A percentile compares a stretch with the other conserved stretches of the same genome.
Evolutionary conservation across 2,888 invertebrate genomes (phyloP).

Genomic region (Pantelozetes paolii): DNA sequence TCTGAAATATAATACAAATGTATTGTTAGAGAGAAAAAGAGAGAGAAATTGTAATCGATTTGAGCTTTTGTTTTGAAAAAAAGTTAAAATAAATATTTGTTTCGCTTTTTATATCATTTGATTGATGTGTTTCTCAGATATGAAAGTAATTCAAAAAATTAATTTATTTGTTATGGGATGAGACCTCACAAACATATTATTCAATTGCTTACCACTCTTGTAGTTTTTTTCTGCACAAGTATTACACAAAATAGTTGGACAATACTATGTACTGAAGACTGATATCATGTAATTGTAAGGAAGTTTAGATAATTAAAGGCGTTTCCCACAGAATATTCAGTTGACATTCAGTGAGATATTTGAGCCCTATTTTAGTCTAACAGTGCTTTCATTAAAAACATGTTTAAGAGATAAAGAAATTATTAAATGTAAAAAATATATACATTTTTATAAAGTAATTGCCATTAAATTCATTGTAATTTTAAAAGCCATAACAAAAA

Average conservation of each 20-base stretch:
- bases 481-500: no score
- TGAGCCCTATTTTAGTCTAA: neutral
- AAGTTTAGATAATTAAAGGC: constrained; percentile 1
- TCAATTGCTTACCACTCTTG: neutral
- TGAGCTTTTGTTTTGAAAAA: no score
- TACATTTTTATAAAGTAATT: no score
- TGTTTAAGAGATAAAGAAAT: no score
- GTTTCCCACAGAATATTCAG: neutral
- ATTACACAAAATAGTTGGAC: neutral
- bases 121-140: neutral
- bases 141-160: neutral
- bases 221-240: neutral
- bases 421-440: no score
- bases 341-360: neutral
- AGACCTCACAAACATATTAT: neutral
- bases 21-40: no score
- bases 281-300: neutral
- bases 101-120: neutral
- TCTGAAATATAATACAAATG: no score
- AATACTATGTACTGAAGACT: neutral
- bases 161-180: neutral
- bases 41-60: no score
- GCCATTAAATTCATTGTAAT: no score
- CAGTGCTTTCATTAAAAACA: neutral
- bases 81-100: neutral